These are phyloP conservation scores for Idaea aversata DNA, from an alignment of 2,888 invertebrate species.

Conservation along the genomic window DNA sequence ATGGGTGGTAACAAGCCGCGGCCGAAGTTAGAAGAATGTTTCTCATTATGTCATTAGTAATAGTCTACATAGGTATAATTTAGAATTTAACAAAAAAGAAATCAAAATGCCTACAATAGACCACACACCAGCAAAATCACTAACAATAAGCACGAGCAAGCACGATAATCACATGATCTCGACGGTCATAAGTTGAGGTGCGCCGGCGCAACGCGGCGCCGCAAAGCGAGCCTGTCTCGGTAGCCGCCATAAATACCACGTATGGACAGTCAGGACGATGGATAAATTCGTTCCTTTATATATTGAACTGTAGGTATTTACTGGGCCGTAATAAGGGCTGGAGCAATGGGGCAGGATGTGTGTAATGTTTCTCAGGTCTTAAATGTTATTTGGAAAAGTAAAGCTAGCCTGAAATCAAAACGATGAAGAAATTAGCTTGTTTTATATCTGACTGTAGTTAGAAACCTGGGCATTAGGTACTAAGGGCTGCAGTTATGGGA, in stretches of 20 bases:
- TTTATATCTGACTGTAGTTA: no score
- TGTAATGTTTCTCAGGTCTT: no score
- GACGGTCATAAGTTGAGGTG: constrained; percentile 12
- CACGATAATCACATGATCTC: neutral
- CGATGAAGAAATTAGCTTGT: no score
- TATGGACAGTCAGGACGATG: constrained; percentile 22
- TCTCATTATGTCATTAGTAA: neutral
- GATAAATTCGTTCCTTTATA: constrained; percentile 27
- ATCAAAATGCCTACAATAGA: neutral
- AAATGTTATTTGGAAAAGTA: no score
- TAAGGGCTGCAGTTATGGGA: no score
- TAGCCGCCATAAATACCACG: constrained; percentile 26
- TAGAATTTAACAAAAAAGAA: neutral
- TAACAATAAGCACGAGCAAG: neutral
- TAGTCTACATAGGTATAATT: neutral
- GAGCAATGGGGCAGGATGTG: no score
- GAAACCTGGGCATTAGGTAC: no score
- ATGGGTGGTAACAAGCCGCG: neutral
- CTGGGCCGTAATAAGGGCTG: constrained; percentile 1
- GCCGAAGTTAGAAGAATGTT: no score
- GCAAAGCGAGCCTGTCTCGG: constrained; percentile 22
- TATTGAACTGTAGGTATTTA: constrained; percentile 26
- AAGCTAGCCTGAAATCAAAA: no score
- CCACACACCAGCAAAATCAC: constrained; percentile 1
- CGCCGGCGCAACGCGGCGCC: constrained; percentile 17